Conservation (phyloP, 2,888 invertebrate genomes). For the Lithosia quadra region DNA sequence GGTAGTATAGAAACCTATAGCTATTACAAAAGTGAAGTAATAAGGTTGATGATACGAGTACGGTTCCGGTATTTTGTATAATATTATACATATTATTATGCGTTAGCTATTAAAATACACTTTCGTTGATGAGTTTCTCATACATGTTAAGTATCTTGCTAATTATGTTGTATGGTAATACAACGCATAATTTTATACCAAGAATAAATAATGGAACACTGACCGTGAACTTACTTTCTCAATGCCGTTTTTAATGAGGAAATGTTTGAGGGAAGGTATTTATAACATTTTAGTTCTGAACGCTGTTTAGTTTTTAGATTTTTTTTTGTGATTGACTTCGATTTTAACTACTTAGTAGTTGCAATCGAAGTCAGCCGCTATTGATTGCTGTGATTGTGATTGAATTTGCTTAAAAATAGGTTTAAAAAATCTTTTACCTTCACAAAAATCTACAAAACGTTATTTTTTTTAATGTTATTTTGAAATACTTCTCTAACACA, state of each 20-base stretch:
- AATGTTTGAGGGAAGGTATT: background rate
- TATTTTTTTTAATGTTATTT: background rate
- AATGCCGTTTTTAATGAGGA: background rate
- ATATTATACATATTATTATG: background rate
- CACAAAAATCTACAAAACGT: too few species aligned
- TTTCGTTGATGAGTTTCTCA: constrained; percentile 8
- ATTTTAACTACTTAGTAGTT: background rate
- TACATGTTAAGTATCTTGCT: background rate
- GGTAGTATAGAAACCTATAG: background rate
- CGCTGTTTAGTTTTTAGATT: background rate
- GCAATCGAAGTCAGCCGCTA: too few species aligned
- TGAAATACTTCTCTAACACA: background rate
- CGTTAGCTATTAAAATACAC: background rate
- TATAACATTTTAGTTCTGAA: background rate
- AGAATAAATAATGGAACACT: constrained; percentile 10
- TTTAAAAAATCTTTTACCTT: too few species aligned
- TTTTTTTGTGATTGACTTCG: background rate
- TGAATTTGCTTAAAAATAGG: background rate
- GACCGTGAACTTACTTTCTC: constrained; percentile 14
- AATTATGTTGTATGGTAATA: constrained; percentile 7
- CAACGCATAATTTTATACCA: background rate
- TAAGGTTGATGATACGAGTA: background rate
- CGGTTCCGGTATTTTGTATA: constrained; percentile 1
- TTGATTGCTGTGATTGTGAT: background rate
- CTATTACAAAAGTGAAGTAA: constrained; percentile 1